Conservation (phyloP, 1,140 invertebrate species). For the Acyrthosiphon pisum region DNA sequence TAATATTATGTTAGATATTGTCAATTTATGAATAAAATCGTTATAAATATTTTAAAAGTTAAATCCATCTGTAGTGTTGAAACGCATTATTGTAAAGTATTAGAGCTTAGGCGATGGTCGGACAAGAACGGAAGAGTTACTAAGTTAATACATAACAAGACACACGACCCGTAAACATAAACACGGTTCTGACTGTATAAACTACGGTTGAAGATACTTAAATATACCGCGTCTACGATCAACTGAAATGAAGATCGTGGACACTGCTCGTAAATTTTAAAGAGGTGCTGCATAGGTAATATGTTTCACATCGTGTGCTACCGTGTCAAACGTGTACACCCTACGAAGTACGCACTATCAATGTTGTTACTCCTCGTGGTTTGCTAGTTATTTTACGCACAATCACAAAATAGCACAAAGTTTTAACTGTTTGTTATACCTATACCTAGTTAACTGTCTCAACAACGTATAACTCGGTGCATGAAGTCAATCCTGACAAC, state of each 20-base stretch:
- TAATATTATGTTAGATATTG: not conserved
- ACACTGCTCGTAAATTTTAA: not conserved
- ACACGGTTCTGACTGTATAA: not conserved
- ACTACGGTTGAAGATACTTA: not conserved
- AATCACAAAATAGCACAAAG: not conserved
- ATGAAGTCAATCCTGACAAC: not conserved
- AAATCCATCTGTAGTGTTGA: not conserved
- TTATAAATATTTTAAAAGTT: not conserved
- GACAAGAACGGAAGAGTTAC: no score
- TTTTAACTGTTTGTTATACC: not conserved
- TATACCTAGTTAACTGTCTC: not conserved
- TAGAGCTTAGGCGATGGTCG: not conserved
- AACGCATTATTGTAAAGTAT: not conserved
- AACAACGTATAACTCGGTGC: not conserved
- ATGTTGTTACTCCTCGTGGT: not conserved
- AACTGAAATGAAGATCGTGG: not conserved
- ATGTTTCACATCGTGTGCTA: not conserved
- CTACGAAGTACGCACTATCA: not conserved
- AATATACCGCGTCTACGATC: not conserved
- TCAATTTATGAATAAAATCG: not conserved
- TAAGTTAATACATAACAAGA: not conserved
- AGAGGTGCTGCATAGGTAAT: not conserved
- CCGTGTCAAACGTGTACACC: not conserved
- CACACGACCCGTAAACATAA: not conserved
- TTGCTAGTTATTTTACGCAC: not conserved